Percentiles rank a stretch among this genome's conserved stretches.
Evolutionary conservation across 2,888 invertebrate genomes (phyloP).

Genomic region (Idaea aversata): DNA sequence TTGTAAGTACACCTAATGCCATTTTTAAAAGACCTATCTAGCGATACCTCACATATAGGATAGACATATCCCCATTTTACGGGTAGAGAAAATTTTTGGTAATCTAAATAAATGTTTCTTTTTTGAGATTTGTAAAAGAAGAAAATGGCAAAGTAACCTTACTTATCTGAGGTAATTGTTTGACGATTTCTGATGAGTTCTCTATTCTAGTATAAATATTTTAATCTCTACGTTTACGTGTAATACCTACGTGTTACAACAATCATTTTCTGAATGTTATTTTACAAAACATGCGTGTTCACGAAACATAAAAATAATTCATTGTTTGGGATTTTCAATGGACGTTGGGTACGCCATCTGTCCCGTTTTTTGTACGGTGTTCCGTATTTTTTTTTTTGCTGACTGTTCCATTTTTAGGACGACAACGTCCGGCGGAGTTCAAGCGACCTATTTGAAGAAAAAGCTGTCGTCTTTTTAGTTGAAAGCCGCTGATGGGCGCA

Average conservation of each 20-base stretch:
- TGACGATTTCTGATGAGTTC: background rate
- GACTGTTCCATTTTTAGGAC: conserved; percentile 21
- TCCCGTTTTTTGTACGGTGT: conserved; percentile 15
- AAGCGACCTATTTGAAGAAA: conserved; percentile 4
- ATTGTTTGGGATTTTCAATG: conserved; percentile 10
- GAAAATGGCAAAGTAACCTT: no score
- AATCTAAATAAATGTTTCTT: no score
- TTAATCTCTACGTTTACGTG: background rate
- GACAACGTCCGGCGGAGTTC: conserved; percentile 17
- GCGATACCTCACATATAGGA: no score
- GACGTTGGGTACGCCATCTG: conserved; percentile 21
- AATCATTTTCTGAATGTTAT: background rate
- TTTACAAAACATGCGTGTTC: conserved; percentile 5
- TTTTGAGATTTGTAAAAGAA: no score
- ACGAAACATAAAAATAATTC: conserved; percentile 19
- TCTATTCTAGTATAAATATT: background rate
- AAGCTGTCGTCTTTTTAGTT: conserved; percentile 18
- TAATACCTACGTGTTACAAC: background rate
- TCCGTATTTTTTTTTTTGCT: background rate
- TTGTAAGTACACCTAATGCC: no score
- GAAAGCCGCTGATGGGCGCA: conserved; percentile 13
- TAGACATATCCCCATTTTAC: no score
- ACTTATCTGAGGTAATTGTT: no score
- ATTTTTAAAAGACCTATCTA: no score
- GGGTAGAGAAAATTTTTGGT: no score